Percentiles rank a stretch among this genome's conserved stretches.
phyloP scores from a whole-genome alignment of 1,140 invertebrate genomes.

The Nasonia longicornis region DNA sequence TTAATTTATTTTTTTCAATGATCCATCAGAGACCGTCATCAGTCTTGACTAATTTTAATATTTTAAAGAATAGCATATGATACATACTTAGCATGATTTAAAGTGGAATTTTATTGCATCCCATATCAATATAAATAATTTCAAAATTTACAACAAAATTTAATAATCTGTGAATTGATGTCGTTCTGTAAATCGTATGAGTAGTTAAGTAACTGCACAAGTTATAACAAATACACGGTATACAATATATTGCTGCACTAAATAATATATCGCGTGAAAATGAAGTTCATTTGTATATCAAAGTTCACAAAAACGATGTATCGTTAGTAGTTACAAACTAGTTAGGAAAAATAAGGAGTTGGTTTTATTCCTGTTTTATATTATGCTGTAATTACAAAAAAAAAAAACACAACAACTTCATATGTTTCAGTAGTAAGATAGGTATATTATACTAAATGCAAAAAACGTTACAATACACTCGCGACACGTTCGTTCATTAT shows the following conservation, averaged over 20 bases:
- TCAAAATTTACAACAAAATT: background rate
- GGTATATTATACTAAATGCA: slow-evolving; percentile 67
- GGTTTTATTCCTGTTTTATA: slow-evolving; percentile 13
- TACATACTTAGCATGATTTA: background rate
- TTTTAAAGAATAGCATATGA: background rate
- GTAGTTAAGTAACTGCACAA: background rate
- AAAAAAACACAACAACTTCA: slow-evolving; percentile 22
- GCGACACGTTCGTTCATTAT: slow-evolving; percentile 54
- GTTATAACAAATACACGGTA: background rate
- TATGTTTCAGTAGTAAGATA: slow-evolving; percentile 58
- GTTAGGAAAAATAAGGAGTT: slow-evolving; percentile 14
- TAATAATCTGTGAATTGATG: background rate
- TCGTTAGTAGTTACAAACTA: background rate
- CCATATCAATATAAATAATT: background rate
- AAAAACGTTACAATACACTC: slow-evolving; percentile 65
- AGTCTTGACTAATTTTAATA: background rate
- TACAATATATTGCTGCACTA: slow-evolving; percentile 1
- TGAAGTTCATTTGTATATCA: background rate
- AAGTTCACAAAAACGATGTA: background rate
- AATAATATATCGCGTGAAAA: background rate
- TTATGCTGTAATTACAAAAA: slow-evolving; percentile 26
- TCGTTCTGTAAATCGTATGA: slow-evolving; percentile 23
- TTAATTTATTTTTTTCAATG: background rate
- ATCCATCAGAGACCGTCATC: background rate
- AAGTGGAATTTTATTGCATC: background rate